Evolutionary conservation across 2,797 vertebrate genomes (phyloP).

Genomic region (Karalla daura): DNA sequence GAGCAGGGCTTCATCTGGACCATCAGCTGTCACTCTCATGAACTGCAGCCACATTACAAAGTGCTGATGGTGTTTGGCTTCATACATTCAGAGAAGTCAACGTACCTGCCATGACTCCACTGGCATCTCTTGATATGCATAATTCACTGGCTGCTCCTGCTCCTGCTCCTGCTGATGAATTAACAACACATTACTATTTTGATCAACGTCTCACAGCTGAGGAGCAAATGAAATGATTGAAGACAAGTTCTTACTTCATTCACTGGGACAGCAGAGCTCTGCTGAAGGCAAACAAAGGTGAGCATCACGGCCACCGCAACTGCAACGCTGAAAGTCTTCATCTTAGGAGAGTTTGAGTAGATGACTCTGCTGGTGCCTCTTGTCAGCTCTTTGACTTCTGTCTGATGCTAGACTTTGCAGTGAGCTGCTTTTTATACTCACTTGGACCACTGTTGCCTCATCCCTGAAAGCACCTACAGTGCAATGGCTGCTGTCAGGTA

Average conservation of each 20-base stretch:
- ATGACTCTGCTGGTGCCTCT: conserved; percentile 1
- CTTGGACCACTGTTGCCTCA: too few species aligned
- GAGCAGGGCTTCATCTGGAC: too few species aligned
- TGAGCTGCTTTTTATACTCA: conserved; percentile 55
- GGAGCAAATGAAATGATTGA: background rate
- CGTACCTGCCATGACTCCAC: too few species aligned
- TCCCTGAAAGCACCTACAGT: too few species aligned
- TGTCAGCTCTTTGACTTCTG: conserved; percentile 3
- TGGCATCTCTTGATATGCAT: too few species aligned
- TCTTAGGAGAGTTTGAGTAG: conserved; percentile 32
- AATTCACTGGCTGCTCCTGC: too few species aligned
- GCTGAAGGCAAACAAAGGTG: conserved; percentile 44
- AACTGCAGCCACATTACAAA: too few species aligned
- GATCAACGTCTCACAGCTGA: background rate
- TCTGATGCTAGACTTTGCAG: background rate
- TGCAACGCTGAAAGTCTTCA: conserved; percentile 56
- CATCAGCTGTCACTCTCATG: too few species aligned
- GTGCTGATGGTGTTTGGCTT: too few species aligned
- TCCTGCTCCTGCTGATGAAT: too few species aligned
- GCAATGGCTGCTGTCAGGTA: too few species aligned
- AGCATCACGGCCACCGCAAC: conserved; percentile 41
- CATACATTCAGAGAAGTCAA: too few species aligned
- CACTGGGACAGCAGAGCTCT: conserved; percentile 41
- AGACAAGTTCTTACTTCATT: conserved; percentile 46
- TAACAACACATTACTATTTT: background rate